Evolutionary conservation across 2,113 vertebrate genomes (phyloP), one percentile per base, ranked within the genome.

Genomic region (Sprattus sprattus): DNA sequence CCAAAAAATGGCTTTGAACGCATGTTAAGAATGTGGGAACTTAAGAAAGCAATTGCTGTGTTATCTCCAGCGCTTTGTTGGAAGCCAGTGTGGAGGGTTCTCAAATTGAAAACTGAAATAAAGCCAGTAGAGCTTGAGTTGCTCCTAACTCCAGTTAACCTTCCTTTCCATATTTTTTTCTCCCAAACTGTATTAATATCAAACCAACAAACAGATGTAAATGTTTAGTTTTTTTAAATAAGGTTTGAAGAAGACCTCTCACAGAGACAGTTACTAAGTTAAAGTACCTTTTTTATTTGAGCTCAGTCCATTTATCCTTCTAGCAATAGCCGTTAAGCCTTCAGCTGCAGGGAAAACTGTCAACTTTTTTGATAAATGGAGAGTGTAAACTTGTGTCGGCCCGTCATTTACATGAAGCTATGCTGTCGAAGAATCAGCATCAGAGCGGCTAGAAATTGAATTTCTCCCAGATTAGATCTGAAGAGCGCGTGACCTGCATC

Each of bases 341-440:
- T 67, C n/a, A 67, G 13, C 64, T 10, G 25, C n/a, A 8, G n/a
- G 64, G 64, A 25, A 67, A 67, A 16, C 6, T 78, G 10, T 75
- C 28, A 15, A 39, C 11, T 10, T 78, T 78, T 39, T 32, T 39
- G 10, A 32, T 39, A 15, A 44, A 78, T 4, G 32, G 32, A 78
- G 71, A 84, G 20, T 8, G 82, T 49, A 45, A 28, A 81, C 82
- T 49, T 86, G 45, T 1, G 39, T 86, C 32, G 20, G 67, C 78
- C 7, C 47, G 81, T 90, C 87, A 89, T 92, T 90, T 88, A 81
- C 86, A 86, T 86, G 47, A 71, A 81, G 87, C 81, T 20, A 28
- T 52, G 28, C 81, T 81, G 44, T 83, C 6, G 44, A 87, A 75
- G 84, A 49, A 78, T 84, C 84, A 67, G 60, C 80, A 46, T 57